A percentile compares a stretch with the other conserved stretches of the same genome.
Conservation (phyloP, 2,888 invertebrate species). For the Caenorhabditis sp. region DNA sequence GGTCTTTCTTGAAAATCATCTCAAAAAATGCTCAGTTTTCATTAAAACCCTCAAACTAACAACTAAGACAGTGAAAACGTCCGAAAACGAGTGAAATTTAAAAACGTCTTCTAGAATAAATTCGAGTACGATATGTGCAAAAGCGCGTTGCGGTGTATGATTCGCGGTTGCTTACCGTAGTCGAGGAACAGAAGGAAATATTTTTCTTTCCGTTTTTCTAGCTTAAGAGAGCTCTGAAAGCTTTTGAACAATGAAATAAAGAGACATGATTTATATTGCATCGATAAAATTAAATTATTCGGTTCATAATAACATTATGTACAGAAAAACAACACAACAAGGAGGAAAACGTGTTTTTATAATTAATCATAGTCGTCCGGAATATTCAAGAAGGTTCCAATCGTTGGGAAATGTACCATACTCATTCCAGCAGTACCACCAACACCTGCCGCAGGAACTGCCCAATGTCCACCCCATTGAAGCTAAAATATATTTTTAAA, state of each 20-base stretch:
- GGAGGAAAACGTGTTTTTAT: not conserved
- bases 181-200: not conserved
- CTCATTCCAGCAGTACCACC: constrained; percentile 55
- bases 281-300: no score
- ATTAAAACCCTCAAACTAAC: not conserved
- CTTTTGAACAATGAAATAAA: no score
- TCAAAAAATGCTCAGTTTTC: not conserved
- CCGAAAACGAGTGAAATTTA: not conserved
- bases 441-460: constrained; percentile 55
- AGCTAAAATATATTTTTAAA: constrained; percentile 18
- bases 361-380: constrained; percentile 55
- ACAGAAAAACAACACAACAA: not conserved
- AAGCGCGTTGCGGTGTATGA: constrained; percentile 1
- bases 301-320: not conserved
- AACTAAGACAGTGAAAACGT: not conserved
- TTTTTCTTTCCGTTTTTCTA: no score
- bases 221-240: no score
- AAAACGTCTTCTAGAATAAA: constrained; percentile 7
- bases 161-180: constrained; percentile 4
- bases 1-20: not conserved
- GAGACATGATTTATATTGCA: no score
- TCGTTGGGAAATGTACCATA: constrained; percentile 51
- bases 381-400: constrained; percentile 54
- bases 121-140: constrained; percentile 4
- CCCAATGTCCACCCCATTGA: constrained; percentile 61